Evolutionary conservation across 2,797 vertebrate species (phyloP).

Genomic region (Amblyraja radiata): DNA sequence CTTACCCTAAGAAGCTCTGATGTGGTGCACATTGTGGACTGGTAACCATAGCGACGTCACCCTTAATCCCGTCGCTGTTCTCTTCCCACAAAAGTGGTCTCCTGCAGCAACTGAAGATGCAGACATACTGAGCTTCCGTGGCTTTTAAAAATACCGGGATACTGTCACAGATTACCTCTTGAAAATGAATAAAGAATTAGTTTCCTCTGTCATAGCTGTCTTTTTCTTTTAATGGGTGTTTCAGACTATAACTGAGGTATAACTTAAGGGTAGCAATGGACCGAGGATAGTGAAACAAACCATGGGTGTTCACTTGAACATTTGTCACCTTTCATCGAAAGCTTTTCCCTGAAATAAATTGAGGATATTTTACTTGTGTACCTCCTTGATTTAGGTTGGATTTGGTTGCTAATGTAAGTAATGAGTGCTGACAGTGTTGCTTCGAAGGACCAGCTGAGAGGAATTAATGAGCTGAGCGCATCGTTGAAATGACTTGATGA

Average conservation of each 20-base stretch:
- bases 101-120: neutral
- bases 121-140: neutral
- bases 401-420: too few relatives aligned
- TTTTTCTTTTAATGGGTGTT: neutral
- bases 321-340: too few relatives aligned
- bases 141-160: neutral
- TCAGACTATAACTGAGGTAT: neutral
- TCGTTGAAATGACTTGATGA: neutral
- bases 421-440: neutral
- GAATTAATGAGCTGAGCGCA: neutral
- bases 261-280: neutral
- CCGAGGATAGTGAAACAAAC: neutral
- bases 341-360: too few relatives aligned
- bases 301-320: too few relatives aligned
- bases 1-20: neutral
- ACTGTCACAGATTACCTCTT: neutral
- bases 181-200: neutral
- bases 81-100: neutral
- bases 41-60: neutral
- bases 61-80: neutral
- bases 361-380: too few relatives aligned
- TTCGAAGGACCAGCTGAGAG: neutral
- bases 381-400: neutral
- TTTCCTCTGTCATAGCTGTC: neutral
- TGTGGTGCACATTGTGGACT: neutral